Percentiles rank a stretch among this genome's conserved stretches.
phyloP scores from a whole-genome alignment of 2,888 invertebrate species.

The Silvanus unidentatus region DNA sequence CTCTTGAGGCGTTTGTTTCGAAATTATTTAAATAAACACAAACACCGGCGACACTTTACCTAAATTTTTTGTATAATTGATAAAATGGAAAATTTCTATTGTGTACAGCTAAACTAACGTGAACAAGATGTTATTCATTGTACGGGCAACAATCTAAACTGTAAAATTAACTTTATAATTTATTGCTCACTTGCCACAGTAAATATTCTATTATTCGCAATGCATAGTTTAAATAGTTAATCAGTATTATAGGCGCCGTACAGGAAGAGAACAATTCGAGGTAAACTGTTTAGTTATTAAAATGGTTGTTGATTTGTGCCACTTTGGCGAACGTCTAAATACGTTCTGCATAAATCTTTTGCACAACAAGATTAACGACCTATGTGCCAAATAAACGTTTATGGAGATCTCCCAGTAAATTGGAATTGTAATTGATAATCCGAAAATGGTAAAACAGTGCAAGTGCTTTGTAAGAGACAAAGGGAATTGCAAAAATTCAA shows the following conservation, averaged over 20 bases:
- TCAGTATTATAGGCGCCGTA: constrained; percentile 19
- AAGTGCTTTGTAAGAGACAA: no score
- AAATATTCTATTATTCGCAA: constrained; percentile 15
- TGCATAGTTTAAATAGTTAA: constrained; percentile 16
- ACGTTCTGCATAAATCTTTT: constrained; percentile 8
- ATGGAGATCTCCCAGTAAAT: neutral
- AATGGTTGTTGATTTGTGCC: constrained; percentile 3
- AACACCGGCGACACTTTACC: neutral
- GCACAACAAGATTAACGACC: constrained; percentile 7
- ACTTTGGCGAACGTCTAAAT: constrained; percentile 8
- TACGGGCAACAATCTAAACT: no score
- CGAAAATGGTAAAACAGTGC: no score
- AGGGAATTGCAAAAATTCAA: no score
- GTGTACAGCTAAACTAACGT: no score
- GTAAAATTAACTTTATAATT: constrained; percentile 1
- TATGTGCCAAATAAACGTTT: constrained; percentile 7
- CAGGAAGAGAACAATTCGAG: constrained; percentile 22
- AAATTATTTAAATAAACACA: neutral
- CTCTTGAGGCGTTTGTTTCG: neutral
- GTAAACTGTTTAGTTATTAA: constrained; percentile 7
- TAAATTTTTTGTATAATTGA: neutral
- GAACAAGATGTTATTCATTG: no score
- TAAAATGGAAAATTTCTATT: no score
- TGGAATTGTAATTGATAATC: constrained; percentile 5
- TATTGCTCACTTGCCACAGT: constrained; percentile 11